These are phyloP conservation scores for Tenrec ecaudatus DNA, from an alignment of 2,113 vertebrate genomes.

Conservation along the genomic window DNA sequence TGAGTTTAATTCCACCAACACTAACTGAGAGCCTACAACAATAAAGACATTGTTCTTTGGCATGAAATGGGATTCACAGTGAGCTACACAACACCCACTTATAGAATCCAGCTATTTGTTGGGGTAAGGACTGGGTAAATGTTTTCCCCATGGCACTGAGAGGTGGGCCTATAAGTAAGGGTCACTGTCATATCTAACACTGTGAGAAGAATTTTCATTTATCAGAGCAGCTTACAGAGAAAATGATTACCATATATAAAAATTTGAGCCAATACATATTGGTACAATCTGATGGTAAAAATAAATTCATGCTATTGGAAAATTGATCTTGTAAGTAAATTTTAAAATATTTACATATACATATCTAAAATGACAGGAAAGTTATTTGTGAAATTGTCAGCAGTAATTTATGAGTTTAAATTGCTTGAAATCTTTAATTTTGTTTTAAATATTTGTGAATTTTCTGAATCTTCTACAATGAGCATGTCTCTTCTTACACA, in stretches of 20 bases:
- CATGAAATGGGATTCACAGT: background rate
- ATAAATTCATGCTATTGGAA: background rate
- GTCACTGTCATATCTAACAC: background rate
- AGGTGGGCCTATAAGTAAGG: background rate
- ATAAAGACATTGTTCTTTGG: background rate
- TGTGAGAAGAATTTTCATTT: background rate
- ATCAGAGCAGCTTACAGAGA: background rate
- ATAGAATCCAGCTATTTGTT: background rate
- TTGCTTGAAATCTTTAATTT: background rate
- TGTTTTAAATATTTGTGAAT: background rate
- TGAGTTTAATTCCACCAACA: background rate
- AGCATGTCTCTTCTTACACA: background rate
- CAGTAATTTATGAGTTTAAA: background rate
- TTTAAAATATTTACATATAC: background rate
- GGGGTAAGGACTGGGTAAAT: background rate
- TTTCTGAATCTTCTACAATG: background rate
- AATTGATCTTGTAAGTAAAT: background rate
- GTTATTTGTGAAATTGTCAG: background rate
- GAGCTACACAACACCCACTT: background rate
- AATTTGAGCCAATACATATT: background rate
- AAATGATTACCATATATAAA: background rate
- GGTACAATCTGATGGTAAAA: background rate
- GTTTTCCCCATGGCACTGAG: background rate
- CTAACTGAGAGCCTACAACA: background rate
- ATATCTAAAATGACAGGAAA: background rate